Conservation (phyloP, 2,888 invertebrate species). For the Pachycephus smyrnensis region DNA sequence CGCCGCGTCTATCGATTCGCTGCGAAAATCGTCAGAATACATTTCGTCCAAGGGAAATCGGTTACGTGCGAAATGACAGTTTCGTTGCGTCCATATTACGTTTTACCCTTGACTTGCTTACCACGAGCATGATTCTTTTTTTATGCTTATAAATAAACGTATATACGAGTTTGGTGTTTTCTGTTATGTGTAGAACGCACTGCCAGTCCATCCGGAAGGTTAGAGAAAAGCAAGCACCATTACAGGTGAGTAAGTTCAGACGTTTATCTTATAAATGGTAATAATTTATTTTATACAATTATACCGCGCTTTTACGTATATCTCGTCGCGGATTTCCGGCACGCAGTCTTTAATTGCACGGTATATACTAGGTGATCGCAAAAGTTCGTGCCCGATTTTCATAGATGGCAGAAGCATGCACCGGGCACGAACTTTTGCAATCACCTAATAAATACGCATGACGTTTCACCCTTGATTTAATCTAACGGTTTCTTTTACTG, state of each 20-base stretch:
- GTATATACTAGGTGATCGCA: no score
- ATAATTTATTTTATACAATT: neutral
- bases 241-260: constrained; percentile 53
- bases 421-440: no score
- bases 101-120: neutral
- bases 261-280: constrained; percentile 19
- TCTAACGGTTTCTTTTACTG: neutral
- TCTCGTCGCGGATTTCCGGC: neutral
- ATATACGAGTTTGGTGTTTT: constrained; percentile 1
- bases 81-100: neutral
- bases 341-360: neutral
- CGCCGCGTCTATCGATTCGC: no score
- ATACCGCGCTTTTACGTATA: neutral
- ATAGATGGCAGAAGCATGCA: no score
- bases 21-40: neutral
- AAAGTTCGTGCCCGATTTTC: no score
- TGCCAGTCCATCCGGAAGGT: constrained; percentile 46
- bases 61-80: neutral
- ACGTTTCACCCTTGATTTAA: neutral
- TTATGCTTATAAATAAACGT: neutral
- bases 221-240: constrained; percentile 52
- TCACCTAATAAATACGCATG: no score
- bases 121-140: neutral
- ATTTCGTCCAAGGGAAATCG: no score
- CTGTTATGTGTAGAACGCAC: constrained; percentile 32